Evolutionary conservation across 1,140 invertebrate genomes (phyloP), one percentile per base, ranked within the genome.

Genomic region (Aricia agestis): DNA sequence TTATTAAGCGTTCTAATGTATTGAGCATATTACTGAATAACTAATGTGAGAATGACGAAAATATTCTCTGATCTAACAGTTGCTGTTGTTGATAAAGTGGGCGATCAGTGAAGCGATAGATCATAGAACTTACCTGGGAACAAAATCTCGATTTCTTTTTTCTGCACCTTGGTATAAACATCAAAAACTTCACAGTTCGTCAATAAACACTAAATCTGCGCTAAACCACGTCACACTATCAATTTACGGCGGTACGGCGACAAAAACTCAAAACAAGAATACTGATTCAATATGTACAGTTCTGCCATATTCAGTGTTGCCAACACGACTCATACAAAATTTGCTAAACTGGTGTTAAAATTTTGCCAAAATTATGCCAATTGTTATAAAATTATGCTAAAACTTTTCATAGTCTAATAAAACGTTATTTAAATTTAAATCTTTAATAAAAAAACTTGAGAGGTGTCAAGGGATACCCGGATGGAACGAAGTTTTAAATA

Each of bases 181-280:
- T 68, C 6, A 36, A 72, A 67, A 72, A 61, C 19, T 42, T 45
- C 66, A 45, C 68, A 68, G 76, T 70, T 68, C 71, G 45, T 67
- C 68, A 68, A 42, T 69, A 81, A 82, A 78, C 78, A 82, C 78
- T 76, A 67, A 75, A 81, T 79, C 79, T 82, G 77, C 82, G 79
- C 84, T 84, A 83, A 81, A 84, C 82, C 86, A 87, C 87, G 85
- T 84, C 87, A 90, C 84, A 79, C 84, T 85, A 81, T 82, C 17
- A 74, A 78, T 83, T 80, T 81, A 83, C 78, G 78, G 77, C 78
- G 70, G 77, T 74, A 78, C 75, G 81, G 80, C 77, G 72, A 76
- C 76, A 79, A 73, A 81, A 80, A 79, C 78, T 63, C 19, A 10
- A 81, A 73, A 77, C 77, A 77, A 71, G 68, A 74, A 66, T 69